Percentiles rank a stretch among this genome's conserved stretches.
Evolutionary conservation across 1,140 invertebrate species (phyloP).

Genomic region (Drosophila bifasciata): DNA sequence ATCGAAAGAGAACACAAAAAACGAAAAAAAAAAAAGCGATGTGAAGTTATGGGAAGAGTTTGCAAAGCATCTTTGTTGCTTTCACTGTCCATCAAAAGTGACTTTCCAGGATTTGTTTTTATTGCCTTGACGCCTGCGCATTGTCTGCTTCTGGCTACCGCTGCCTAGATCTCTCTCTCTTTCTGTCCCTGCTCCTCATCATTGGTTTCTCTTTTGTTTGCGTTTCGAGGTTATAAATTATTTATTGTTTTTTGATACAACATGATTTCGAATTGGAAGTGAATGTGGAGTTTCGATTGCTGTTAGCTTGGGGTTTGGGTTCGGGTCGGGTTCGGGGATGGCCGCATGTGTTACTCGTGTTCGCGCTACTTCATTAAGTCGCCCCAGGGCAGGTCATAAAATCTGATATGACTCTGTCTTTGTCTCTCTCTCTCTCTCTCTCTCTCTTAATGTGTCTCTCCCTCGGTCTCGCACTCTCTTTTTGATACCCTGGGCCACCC

Average conservation of each 20-base stretch:
- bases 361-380: slow-evolving; percentile 70
- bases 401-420: slow-evolving; percentile 52
- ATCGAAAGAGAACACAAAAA: slow-evolving; percentile 29
- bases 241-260: slow-evolving; percentile 70
- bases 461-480: not conserved
- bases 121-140: slow-evolving; percentile 72
- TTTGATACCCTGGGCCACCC: slow-evolving; percentile 14
- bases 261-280: slow-evolving; percentile 27
- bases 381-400: slow-evolving; percentile 64
- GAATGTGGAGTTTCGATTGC: slow-evolving; percentile 22
- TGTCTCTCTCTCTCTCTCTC: not conserved
- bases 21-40: slow-evolving; percentile 48
- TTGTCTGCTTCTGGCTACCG: too few species aligned
- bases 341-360: slow-evolving; percentile 55
- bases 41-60: slow-evolving; percentile 60
- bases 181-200: slow-evolving; percentile 26
- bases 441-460: not conserved
- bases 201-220: slow-evolving; percentile 14
- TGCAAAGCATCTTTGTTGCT: not conserved
- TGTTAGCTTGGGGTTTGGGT: too few species aligned
- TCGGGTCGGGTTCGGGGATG: not conserved
- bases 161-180: not conserved
- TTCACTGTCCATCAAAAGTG: not conserved
- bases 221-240: slow-evolving; percentile 70
- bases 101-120: slow-evolving; percentile 53